Percentiles rank a stretch among this genome's conserved stretches.
phyloP scores from a whole-genome alignment of 2,797 vertebrate species.

The Pteronotus mesoamericanus region DNA sequence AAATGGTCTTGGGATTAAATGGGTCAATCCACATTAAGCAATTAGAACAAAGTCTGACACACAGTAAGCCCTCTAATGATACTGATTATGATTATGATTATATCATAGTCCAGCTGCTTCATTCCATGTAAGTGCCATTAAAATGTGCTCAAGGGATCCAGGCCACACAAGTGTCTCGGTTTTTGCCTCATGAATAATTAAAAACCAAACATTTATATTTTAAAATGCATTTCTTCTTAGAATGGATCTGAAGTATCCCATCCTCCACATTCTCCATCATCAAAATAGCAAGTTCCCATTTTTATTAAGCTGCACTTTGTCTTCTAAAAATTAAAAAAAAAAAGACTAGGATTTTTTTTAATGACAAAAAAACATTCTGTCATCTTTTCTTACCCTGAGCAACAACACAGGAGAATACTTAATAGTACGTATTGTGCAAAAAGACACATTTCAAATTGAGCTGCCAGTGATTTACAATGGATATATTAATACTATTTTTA shows the following conservation, averaged over 20 bases:
- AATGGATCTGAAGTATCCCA: background rate
- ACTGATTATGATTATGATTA: background rate
- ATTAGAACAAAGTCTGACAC: background rate
- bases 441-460: slow-evolving; percentile 58
- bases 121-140: background rate
- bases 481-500: slow-evolving; percentile 66
- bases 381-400: slow-evolving; percentile 47
- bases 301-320: slow-evolving; percentile 17
- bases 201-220: slow-evolving; percentile 22
- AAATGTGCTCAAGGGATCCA: slow-evolving; percentile 6
- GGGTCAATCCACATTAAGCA: background rate
- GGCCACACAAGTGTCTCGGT: background rate
- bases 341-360: background rate
- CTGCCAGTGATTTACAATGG: slow-evolving; percentile 50
- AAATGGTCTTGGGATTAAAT: background rate
- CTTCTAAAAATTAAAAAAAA: slow-evolving; percentile 15
- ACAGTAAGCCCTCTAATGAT: background rate
- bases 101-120: background rate
- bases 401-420: slow-evolving; percentile 45
- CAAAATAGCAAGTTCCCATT: slow-evolving; percentile 19
- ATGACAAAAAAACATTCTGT: slow-evolving; percentile 31
- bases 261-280: slow-evolving; percentile 1
- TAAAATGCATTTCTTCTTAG: slow-evolving; percentile 30
- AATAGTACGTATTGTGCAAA: slow-evolving; percentile 54
- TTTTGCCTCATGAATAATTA: slow-evolving; percentile 33